phyloP scores from a whole-genome alignment of 2,797 vertebrate species.

The Clarias laeviceps region DNA sequence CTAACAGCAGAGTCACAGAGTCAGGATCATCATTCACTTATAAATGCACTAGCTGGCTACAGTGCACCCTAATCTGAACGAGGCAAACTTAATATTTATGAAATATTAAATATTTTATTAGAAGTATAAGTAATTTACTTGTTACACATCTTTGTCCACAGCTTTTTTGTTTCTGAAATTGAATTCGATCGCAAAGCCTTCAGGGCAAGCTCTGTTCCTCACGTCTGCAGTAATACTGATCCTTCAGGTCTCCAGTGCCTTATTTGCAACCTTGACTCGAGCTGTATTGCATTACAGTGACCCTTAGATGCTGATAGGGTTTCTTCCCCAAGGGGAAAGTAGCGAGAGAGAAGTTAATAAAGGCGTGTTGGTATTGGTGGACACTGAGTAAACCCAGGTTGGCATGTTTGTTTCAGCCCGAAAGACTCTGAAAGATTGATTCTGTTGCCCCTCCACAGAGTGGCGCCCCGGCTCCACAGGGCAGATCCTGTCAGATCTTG shows the following conservation, averaged over 20 bases:
- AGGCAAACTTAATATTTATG: neutral
- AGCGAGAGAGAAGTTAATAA: constrained; percentile 3
- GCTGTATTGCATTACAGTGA: constrained; percentile 3
- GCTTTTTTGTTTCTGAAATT: neutral
- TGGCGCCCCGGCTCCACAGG: constrained; percentile 97
- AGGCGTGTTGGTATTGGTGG: neutral
- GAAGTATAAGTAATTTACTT: neutral
- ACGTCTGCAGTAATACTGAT: neutral
- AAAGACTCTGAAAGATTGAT: neutral
- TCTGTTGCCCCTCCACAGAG: constrained; percentile 72
- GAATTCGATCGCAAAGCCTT: neutral
- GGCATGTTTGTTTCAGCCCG: constrained; percentile 27
- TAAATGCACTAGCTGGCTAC: neutral
- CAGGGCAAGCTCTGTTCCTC: neutral
- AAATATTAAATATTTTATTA: neutral
- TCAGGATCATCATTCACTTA: neutral
- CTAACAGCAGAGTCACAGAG: neutral
- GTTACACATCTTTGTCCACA: neutral
- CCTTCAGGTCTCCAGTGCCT: neutral
- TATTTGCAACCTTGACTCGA: constrained; percentile 10
- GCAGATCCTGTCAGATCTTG: constrained; percentile 95
- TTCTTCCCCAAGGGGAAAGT: neutral
- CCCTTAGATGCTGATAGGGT: neutral
- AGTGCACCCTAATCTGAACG: neutral
- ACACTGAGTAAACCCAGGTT: neutral